Evolutionary conservation across 2,888 invertebrate genomes (phyloP).

Genomic region (Papilio protenor): DNA sequence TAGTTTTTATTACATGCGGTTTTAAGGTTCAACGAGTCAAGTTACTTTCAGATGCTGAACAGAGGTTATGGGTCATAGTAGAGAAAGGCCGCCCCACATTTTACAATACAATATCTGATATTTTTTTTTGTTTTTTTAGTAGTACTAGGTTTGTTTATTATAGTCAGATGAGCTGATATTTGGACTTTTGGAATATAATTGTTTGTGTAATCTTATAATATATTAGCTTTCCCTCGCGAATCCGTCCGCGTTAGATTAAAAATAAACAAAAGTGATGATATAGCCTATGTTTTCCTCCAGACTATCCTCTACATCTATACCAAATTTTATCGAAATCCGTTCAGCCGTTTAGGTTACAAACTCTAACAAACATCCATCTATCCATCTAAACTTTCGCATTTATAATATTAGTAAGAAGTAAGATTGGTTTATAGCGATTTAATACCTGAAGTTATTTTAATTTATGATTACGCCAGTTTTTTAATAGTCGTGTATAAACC

Average conservation of each 20-base stretch:
- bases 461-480: constrained; percentile 46
- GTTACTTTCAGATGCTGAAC: not conserved
- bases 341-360: too few relatives aligned
- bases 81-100: not conserved
- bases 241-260: too few relatives aligned
- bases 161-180: too few relatives aligned
- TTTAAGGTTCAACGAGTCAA: not conserved
- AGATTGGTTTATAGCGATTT: not conserved
- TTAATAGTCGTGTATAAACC: constrained; percentile 71
- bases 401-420: too few relatives aligned
- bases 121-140: not conserved
- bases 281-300: too few relatives aligned
- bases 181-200: not conserved
- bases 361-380: too few relatives aligned
- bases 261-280: too few relatives aligned
- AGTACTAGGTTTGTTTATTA: too few relatives aligned
- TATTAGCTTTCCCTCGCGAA: too few relatives aligned
- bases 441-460: constrained; percentile 44
- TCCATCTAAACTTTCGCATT: too few relatives aligned
- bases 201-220: not conserved
- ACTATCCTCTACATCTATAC: too few relatives aligned
- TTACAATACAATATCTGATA: not conserved
- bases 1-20: not conserved
- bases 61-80: not conserved
- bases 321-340: too few relatives aligned